Evolutionary conservation across 2,888 invertebrate genomes (phyloP).

Genomic region (Ormyrus thymus): DNA sequence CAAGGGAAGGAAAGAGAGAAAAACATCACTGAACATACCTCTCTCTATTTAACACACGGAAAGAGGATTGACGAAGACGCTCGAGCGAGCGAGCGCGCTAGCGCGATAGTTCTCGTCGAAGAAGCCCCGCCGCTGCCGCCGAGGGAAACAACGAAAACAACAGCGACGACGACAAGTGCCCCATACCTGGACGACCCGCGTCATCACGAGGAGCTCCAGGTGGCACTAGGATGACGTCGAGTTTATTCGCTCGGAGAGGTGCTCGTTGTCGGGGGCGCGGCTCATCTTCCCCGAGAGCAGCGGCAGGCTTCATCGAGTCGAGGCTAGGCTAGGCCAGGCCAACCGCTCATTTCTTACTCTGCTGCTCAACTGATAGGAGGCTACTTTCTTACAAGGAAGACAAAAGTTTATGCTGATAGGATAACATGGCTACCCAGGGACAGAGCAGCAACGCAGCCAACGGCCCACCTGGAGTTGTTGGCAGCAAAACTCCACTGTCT

Average conservation of each 20-base stretch:
- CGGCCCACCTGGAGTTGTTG: conserved; percentile 62
- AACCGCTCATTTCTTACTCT: neutral
- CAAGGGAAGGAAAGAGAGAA: neutral
- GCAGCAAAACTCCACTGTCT: conserved; percentile 49
- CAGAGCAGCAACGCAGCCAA: conserved; percentile 56
- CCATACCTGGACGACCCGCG: too few relatives aligned
- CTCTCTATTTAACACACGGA: neutral
- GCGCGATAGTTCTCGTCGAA: neutral
- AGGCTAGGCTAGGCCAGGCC: neutral
- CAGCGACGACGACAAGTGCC: too few relatives aligned
- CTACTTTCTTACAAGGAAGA: neutral
- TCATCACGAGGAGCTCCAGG: too few relatives aligned
- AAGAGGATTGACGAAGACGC: neutral
- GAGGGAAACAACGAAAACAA: conserved; percentile 12
- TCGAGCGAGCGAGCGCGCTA: neutral
- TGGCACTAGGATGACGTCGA: conserved; percentile 17
- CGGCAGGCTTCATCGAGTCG: neutral
- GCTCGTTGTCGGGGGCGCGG: conserved; percentile 20
- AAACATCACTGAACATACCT: neutral
- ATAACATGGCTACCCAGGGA: conserved; percentile 48
- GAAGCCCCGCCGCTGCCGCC: neutral
- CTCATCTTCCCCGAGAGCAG: conserved; percentile 23
- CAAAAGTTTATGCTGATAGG: neutral
- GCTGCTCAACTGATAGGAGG: neutral
- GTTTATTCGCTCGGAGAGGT: conserved; percentile 7